Percentiles rank a stretch among this genome's conserved stretches.
These are phyloP conservation scores for Sminthopsis crassicaudata DNA, from an alignment of 2,113 vertebrate species.

Conservation along the genomic window DNA sequence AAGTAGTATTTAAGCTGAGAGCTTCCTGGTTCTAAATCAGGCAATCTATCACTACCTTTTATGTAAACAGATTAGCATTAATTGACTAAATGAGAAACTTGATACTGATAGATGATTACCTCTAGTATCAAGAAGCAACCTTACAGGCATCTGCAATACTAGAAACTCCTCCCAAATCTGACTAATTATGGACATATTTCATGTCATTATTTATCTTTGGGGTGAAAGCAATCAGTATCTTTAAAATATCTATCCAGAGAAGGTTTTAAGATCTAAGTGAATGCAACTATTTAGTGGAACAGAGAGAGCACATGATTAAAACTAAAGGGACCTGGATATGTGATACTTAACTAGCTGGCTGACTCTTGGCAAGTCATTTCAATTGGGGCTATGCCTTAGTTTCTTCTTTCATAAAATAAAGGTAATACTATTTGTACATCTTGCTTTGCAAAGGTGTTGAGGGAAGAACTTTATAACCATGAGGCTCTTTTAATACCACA, in stretches of 20 bases:
- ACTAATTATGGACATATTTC: background rate
- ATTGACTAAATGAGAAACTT: constrained; percentile 62
- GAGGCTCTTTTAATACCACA: background rate
- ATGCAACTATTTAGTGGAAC: background rate
- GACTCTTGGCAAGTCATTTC: background rate
- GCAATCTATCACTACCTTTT: background rate
- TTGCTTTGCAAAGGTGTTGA: background rate
- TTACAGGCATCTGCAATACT: background rate
- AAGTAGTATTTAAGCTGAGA: background rate
- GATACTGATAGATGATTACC: background rate
- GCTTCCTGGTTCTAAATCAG: background rate
- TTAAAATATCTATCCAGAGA: constrained; percentile 8
- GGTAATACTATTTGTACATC: background rate
- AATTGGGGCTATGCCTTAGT: background rate
- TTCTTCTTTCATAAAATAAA: background rate
- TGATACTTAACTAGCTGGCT: background rate
- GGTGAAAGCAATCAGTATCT: constrained; percentile 9
- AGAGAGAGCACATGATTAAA: background rate
- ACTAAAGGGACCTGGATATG: background rate
- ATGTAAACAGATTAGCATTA: constrained; percentile 49
- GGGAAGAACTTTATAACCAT: background rate
- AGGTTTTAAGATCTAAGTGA: background rate
- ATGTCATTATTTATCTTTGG: constrained; percentile 25
- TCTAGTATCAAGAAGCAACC: background rate
- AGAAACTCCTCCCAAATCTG: background rate